Conservation (phyloP, 2,888 invertebrate species). For the Cerastis leucographa region DNA sequence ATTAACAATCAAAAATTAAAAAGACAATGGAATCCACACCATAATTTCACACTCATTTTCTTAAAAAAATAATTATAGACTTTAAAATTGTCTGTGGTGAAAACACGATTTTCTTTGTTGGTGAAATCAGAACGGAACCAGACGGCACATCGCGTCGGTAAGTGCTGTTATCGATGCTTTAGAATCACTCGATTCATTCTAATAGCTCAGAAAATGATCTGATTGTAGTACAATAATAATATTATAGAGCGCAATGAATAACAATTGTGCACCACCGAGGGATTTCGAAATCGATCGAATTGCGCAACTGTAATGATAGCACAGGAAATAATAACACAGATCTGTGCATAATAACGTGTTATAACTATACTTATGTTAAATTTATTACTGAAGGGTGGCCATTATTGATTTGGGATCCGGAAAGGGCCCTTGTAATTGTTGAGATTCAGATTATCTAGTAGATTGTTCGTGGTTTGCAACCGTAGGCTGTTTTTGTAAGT, state of each 20-base stretch:
- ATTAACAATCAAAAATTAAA: conserved; percentile 53
- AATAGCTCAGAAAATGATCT: conserved; percentile 72
- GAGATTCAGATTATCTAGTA: conserved; percentile 34
- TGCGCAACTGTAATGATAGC: conserved; percentile 68
- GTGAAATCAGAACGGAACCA: conserved; percentile 67
- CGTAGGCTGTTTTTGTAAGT: conserved; percentile 20
- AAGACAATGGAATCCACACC: conserved; percentile 58
- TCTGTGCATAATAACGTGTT: conserved; percentile 57
- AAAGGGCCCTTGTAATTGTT: conserved; percentile 50
- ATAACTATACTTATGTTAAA: conserved; percentile 63
- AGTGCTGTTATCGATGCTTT: conserved; percentile 68
- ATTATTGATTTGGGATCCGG: conserved; percentile 55
- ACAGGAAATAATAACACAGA: conserved; percentile 62
- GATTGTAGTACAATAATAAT: conserved; percentile 73
- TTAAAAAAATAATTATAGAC: conserved; percentile 60
- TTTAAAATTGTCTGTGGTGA: conserved; percentile 62
- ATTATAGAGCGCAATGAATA: conserved; percentile 72
- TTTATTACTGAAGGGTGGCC: conserved; percentile 60
- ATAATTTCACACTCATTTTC: conserved; percentile 60
- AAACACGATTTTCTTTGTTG: conserved; percentile 63
- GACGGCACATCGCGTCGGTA: conserved; percentile 55
- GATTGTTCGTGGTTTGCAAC: conserved; percentile 32
- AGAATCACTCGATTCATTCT: conserved; percentile 72
- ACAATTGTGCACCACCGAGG: conserved; percentile 70
- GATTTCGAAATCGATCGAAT: conserved; percentile 71